These are phyloP conservation scores for Lucifuga dentata DNA, from an alignment of 2,113 vertebrate genomes.

Conservation along the genomic window DNA sequence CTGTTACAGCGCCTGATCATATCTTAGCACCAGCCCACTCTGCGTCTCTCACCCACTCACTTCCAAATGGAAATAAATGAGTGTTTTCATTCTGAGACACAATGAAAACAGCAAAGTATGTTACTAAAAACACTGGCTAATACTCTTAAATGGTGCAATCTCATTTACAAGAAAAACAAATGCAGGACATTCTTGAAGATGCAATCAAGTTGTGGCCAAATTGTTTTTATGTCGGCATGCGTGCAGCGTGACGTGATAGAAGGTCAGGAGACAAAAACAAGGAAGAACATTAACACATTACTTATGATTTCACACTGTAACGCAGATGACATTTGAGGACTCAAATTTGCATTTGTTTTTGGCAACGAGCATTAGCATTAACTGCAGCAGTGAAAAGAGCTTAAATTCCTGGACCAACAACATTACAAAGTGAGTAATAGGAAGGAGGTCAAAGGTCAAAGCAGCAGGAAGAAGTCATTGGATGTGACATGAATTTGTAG, in stretches of 20 bases:
- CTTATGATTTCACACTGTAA: constrained; percentile 8
- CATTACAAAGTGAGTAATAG: constrained; percentile 70
- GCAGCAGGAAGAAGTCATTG: constrained; percentile 72
- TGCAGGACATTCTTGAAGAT: constrained; percentile 58
- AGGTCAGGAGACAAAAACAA: background rate
- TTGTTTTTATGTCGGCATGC: constrained; percentile 60
- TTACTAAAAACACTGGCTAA: constrained; percentile 75
- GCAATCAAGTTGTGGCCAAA: constrained; percentile 40
- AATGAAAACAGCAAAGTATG: constrained; percentile 79
- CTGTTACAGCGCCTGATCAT: constrained; percentile 59
- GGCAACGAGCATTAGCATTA: constrained; percentile 9
- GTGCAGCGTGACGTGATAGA: constrained; percentile 25
- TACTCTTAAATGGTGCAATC: constrained; percentile 66
- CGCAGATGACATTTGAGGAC: background rate
- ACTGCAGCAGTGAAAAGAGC: constrained; percentile 40
- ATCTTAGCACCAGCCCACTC: constrained; percentile 67
- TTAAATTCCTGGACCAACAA: constrained; percentile 69
- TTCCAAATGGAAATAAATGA: constrained; percentile 82
- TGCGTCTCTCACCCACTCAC: constrained; percentile 67
- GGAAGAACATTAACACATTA: constrained; percentile 8
- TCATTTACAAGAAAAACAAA: constrained; percentile 74
- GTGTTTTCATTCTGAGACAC: constrained; percentile 82
- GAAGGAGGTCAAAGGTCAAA: constrained; percentile 67
- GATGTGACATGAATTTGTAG: constrained; percentile 53
- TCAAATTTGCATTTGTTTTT: constrained; percentile 24